A percentile compares a stretch with the other conserved stretches of the same genome.
phyloP scores from a whole-genome alignment of 1,140 invertebrate genomes.

The Drosophila hydei region DNA sequence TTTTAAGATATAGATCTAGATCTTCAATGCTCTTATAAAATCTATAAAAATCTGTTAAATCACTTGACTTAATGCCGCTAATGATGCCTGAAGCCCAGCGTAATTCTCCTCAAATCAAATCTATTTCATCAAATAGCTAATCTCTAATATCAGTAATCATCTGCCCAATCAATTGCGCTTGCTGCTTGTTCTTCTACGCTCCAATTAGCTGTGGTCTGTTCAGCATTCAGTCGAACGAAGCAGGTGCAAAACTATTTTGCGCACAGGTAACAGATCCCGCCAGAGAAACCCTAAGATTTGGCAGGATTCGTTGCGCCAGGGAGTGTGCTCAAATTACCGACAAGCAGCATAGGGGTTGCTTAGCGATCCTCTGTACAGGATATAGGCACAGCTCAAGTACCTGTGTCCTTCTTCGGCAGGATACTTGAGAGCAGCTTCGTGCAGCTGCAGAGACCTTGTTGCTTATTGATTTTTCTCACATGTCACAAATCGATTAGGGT shows the following conservation, averaged over 20 bases:
- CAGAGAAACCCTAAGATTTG: neutral
- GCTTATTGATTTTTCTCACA: slow-evolving; percentile 61
- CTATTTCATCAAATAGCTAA: too few relatives aligned
- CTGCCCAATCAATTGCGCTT: neutral
- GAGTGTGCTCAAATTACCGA: slow-evolving; percentile 61
- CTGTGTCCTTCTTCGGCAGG: slow-evolving; percentile 29
- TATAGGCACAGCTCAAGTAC: slow-evolving; percentile 46
- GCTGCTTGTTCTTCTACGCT: neutral
- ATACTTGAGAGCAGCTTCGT: slow-evolving; percentile 13
- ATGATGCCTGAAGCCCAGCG: too few relatives aligned
- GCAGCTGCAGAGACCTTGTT: slow-evolving; percentile 47
- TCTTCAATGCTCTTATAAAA: too few relatives aligned
- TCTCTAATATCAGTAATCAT: too few relatives aligned
- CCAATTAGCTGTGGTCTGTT: slow-evolving; percentile 14
- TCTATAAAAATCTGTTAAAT: too few relatives aligned
- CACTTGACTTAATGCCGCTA: too few relatives aligned
- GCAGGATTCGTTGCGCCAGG: neutral
- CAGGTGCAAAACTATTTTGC: slow-evolving; percentile 20
- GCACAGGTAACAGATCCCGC: slow-evolving; percentile 3
- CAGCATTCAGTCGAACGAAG: slow-evolving; percentile 1
- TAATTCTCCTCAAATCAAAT: too few relatives aligned
- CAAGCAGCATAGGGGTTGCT: slow-evolving; percentile 8
- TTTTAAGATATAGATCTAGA: too few relatives aligned
- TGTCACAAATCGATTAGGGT: slow-evolving; percentile 42
- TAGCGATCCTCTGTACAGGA: slow-evolving; percentile 47